A percentile compares a stretch with the other conserved stretches of the same genome.
These are phyloP conservation scores for Limosa lapponica DNA, from an alignment of 2,797 vertebrate genomes.

Conservation along the genomic window DNA sequence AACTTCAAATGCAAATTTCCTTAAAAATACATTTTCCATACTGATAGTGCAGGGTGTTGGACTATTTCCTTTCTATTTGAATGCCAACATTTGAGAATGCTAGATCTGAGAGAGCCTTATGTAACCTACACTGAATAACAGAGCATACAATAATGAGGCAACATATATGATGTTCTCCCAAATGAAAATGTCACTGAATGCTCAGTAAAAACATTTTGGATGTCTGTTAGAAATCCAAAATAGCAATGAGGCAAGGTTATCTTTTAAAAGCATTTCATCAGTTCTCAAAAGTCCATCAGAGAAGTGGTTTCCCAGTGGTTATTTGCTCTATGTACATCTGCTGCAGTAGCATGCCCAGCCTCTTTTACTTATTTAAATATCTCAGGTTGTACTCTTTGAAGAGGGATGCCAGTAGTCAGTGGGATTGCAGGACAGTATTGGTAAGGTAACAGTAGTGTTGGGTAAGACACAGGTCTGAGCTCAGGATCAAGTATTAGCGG, in stretches of 20 bases:
- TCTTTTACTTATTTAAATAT: neutral
- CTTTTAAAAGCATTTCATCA: neutral
- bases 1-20: neutral
- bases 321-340: neutral
- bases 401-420: neutral
- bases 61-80: conserved; percentile 6
- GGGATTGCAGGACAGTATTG: neutral
- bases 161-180: conserved; percentile 49
- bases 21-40: neutral
- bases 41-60: neutral
- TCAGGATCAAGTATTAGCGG: neutral
- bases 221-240: neutral
- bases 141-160: conserved; percentile 18
- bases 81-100: conserved; percentile 20
- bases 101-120: conserved; percentile 15
- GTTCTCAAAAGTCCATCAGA: neutral
- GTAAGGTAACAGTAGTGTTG: neutral
- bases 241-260: neutral
- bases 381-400: neutral
- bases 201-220: neutral
- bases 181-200: conserved; percentile 1
- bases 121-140: conserved; percentile 18
- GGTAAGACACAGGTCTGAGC: neutral
- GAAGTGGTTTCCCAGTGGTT: neutral
- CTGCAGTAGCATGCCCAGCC: neutral